A percentile compares a stretch with the other conserved stretches of the same genome.
Evolutionary conservation across 1,140 invertebrate genomes (phyloP).

Genomic region (Sinella curviseta): DNA sequence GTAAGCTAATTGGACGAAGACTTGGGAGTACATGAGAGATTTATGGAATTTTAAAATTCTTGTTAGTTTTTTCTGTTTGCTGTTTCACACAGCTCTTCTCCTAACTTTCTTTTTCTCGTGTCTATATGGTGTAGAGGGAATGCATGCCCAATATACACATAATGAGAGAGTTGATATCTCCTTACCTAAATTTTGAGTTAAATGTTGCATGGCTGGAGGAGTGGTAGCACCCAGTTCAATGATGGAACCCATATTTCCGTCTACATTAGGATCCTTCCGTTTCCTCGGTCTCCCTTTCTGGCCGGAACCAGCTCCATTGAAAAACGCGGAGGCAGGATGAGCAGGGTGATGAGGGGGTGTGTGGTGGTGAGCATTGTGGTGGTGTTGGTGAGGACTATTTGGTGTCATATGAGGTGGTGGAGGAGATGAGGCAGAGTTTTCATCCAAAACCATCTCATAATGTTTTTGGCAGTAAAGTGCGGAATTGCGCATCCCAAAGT

Average conservation of each 20-base stretch:
- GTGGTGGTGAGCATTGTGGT: conserved; percentile 42
- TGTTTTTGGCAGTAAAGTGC: conserved; percentile 79
- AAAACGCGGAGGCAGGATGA: conserved; percentile 61
- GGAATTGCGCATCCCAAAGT: conserved; percentile 82
- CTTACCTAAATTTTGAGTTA: conserved; percentile 34
- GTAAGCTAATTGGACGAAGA: conserved; percentile 23
- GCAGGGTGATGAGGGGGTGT: conserved; percentile 57
- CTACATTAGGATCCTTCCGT: conserved; percentile 61
- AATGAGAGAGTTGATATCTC: no score
- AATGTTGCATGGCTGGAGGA: conserved; percentile 34
- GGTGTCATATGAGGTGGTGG: conserved; percentile 29
- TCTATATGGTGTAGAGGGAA: no score
- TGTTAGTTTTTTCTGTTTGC: neutral
- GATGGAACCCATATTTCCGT: conserved; percentile 26
- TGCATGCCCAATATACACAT: neutral
- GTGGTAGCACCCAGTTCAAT: conserved; percentile 34
- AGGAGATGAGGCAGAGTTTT: conserved; percentile 51
- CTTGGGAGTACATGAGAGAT: conserved; percentile 14
- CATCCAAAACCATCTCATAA: conserved; percentile 69
- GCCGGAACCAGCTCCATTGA: conserved; percentile 69
- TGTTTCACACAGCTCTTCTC: neutral
- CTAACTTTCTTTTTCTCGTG: neutral
- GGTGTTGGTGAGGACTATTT: conserved; percentile 53
- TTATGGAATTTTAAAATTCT: conserved; percentile 24
- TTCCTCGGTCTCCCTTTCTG: conserved; percentile 83